Conservation (phyloP, 2,113 vertebrate species). For the Periophthalmus modestus region DNA sequence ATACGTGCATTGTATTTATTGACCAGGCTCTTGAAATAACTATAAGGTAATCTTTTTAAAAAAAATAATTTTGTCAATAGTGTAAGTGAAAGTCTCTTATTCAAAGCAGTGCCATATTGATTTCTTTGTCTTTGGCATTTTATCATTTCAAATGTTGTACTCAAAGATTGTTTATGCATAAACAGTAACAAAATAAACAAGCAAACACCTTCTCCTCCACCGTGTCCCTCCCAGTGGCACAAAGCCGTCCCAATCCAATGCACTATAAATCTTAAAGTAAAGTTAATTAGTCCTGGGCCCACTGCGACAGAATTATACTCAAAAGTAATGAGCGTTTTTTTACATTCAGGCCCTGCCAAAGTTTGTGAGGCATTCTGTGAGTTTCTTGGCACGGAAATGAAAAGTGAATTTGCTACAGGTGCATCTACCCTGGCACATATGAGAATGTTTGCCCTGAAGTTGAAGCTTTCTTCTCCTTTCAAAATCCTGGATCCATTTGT, state of each 20-base stretch:
- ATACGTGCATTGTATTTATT: too few species aligned
- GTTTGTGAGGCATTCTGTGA: background rate
- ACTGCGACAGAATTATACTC: slow-evolving; percentile 7
- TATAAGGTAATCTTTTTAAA: too few species aligned
- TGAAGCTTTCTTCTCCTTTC: background rate
- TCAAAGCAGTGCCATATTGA: background rate
- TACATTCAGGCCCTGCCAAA: slow-evolving; percentile 1
- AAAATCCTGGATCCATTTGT: slow-evolving; percentile 9
- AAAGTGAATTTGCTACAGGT: background rate
- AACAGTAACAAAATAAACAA: slow-evolving; percentile 1
- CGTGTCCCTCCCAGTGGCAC: background rate
- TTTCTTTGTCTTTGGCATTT: background rate
- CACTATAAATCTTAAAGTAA: slow-evolving; percentile 7
- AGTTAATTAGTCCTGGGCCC: slow-evolving; percentile 6
- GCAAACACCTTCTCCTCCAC: background rate
- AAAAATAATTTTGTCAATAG: background rate
- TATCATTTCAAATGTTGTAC: background rate
- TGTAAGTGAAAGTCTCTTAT: background rate
- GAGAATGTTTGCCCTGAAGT: background rate
- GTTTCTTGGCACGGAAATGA: background rate
- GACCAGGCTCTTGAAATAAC: too few species aligned
- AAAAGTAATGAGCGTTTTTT: slow-evolving; percentile 1
- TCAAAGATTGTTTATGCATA: slow-evolving; percentile 7
- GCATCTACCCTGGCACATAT: background rate
- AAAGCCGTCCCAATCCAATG: slow-evolving; percentile 5